These are phyloP conservation scores for Oreamnos americanus DNA, from an alignment of 2,113 vertebrate genomes.

Conservation along the genomic window DNA sequence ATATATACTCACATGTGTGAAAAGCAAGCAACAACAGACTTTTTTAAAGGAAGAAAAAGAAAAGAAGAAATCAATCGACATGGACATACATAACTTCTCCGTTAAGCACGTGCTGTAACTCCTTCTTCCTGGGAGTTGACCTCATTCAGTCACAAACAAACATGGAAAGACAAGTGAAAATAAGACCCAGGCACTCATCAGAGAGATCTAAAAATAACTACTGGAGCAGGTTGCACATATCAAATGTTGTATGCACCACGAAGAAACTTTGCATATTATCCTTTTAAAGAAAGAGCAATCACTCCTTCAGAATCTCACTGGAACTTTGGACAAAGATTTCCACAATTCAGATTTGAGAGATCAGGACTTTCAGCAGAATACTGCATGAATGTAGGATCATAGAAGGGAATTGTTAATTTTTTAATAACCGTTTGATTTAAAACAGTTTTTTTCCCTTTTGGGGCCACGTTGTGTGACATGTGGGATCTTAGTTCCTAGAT, in stretches of 20 bases:
- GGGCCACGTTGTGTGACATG: not conserved
- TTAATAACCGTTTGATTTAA: not conserved
- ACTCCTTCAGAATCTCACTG: not conserved
- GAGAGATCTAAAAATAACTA: constrained; percentile 28
- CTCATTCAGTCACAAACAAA: constrained; percentile 25
- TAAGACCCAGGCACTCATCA: not conserved
- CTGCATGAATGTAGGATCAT: not conserved
- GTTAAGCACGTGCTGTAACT: not conserved
- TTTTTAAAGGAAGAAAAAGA: not conserved
- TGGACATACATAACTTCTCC: not conserved
- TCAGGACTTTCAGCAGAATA: not conserved
- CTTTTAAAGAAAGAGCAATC: not conserved
- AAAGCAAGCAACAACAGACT: not conserved
- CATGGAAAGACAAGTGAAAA: constrained; percentile 39
- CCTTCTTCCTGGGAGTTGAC: constrained; percentile 14
- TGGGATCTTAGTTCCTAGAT: not conserved
- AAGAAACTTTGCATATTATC: not conserved
- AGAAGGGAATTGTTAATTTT: not conserved
- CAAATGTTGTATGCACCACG: not conserved
- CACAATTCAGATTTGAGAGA: not conserved
- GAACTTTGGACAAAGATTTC: constrained; percentile 1
- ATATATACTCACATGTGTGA: not conserved
- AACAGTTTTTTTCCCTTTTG: not conserved
- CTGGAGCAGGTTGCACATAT: not conserved
- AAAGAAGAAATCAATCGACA: not conserved